These are phyloP conservation scores for Acrocephalus kingi DNA, from an alignment of 2,113 vertebrate species.

Conservation along the genomic window DNA sequence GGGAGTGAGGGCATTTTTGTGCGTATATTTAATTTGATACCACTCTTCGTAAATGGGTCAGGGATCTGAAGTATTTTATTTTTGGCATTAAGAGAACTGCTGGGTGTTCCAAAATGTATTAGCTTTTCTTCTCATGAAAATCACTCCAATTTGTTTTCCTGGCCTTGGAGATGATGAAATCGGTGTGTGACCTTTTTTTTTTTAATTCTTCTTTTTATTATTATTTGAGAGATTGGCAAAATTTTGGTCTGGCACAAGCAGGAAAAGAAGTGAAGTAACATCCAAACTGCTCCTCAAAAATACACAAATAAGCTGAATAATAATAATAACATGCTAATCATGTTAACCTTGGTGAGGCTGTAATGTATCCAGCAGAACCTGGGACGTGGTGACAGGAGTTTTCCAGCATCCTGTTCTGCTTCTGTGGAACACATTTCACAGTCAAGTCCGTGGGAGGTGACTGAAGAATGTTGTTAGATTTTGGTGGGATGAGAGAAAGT, in stretches of 20 bases:
- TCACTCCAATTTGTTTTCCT: background rate
- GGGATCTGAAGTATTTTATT: background rate
- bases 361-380: background rate
- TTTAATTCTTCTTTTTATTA: background rate
- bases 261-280: background rate
- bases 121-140: background rate
- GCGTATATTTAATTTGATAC: constrained; percentile 17
- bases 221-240: background rate
- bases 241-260: background rate
- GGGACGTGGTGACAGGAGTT: background rate
- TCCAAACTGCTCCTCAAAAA: background rate
- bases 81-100: background rate
- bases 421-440: background rate
- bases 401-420: background rate
- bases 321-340: background rate
- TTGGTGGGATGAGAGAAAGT: background rate
- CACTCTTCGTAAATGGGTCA: constrained; percentile 18
- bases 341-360: background rate
- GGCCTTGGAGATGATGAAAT: background rate
- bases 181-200: background rate
- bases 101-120: background rate
- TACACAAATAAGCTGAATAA: background rate
- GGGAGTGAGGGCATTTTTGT: constrained; percentile 6
- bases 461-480: background rate
- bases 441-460: background rate